Conservation (phyloP, 2,113 vertebrate species). For the Panurus biarmicus region DNA sequence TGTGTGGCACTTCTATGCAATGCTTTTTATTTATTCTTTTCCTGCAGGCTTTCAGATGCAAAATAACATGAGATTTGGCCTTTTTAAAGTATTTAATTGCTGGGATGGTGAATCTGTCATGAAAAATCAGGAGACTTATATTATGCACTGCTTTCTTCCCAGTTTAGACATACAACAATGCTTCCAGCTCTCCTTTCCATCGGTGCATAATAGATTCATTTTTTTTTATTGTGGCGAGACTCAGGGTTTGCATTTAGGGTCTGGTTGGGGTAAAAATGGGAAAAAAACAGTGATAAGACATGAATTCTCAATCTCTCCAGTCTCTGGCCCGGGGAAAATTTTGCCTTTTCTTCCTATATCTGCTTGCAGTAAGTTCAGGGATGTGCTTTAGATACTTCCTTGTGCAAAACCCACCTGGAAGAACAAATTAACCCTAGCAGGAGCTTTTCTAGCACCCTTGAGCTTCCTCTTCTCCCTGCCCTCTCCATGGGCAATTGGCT, state of each 20-base stretch:
- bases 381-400: neutral
- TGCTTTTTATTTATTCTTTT: constrained; percentile 28
- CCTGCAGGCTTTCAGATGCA: constrained; percentile 23
- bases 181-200: neutral
- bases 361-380: neutral
- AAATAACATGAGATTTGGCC: constrained; percentile 23
- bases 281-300: neutral
- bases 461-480: neutral
- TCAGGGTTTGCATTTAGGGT: neutral
- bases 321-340: neutral
- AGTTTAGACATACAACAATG: neutral
- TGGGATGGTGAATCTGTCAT: neutral
- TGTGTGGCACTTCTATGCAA: neutral
- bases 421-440: neutral
- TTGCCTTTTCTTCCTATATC: neutral
- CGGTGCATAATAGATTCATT: neutral
- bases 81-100: constrained; percentile 29
- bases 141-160: neutral
- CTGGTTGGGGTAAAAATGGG: neutral
- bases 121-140: neutral
- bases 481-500: neutral
- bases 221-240: neutral
- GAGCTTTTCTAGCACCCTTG: neutral
- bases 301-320: neutral
- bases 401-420: neutral